A percentile compares a stretch with the other conserved stretches of the same genome.
phyloP scores from a whole-genome alignment of 1,140 invertebrate species.

The Scaptodrosophila lebanonensis region DNA sequence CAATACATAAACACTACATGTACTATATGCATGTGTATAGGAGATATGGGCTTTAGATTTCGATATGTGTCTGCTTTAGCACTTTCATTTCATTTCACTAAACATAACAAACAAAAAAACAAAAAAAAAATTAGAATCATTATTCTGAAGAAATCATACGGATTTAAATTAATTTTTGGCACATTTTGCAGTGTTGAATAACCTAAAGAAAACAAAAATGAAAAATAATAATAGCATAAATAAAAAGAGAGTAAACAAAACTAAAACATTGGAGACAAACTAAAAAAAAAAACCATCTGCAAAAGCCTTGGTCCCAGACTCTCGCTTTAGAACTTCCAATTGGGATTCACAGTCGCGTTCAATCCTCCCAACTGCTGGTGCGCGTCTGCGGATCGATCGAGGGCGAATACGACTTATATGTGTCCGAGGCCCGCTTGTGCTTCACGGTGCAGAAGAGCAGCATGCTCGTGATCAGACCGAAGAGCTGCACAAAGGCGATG shows the following conservation, averaged over 20 bases:
- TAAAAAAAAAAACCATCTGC: too few species aligned
- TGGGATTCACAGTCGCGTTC: slow-evolving; percentile 64
- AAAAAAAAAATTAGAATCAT: slow-evolving; percentile 28
- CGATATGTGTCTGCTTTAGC: not conserved
- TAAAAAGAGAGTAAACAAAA: not conserved
- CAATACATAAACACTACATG: not conserved
- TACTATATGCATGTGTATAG: not conserved
- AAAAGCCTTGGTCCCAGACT: too few species aligned
- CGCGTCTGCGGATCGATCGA: slow-evolving; percentile 78
- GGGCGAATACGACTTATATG: slow-evolving; percentile 83
- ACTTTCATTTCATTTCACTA: slow-evolving; percentile 19
- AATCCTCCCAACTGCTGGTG: slow-evolving; percentile 78
- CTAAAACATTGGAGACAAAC: too few species aligned
- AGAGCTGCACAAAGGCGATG: slow-evolving; percentile 85
- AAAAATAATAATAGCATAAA: slow-evolving; percentile 8
- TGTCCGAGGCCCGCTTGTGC: slow-evolving; percentile 83
- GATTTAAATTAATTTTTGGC: slow-evolving; percentile 69
- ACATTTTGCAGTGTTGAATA: slow-evolving; percentile 53
- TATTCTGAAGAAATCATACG: slow-evolving; percentile 16
- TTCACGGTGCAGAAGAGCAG: slow-evolving; percentile 86
- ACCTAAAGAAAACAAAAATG: slow-evolving; percentile 23
- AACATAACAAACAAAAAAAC: slow-evolving; percentile 25
- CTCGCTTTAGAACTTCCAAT: not conserved
- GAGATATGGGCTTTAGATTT: slow-evolving; percentile 9
- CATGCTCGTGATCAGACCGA: slow-evolving; percentile 87